phyloP scores from a whole-genome alignment of 23 tunicate species.

The Styela clava region DNA sequence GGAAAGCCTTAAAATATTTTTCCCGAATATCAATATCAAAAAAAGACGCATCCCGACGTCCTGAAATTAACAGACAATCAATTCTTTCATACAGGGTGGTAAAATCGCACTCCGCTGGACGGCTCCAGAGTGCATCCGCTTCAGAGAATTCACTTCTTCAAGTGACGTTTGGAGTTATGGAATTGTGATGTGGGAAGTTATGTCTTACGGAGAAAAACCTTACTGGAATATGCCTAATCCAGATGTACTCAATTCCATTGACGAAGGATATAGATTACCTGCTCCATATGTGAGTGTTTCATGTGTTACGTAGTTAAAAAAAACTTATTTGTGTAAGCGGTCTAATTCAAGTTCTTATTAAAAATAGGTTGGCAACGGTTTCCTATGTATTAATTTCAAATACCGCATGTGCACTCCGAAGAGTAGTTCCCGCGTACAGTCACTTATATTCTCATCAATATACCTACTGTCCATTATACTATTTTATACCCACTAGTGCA shows the following conservation, averaged over 20 bases:
- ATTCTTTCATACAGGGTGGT: conserved; percentile 74
- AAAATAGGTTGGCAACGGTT: no score
- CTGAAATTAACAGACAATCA: no score
- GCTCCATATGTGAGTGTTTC: conserved; percentile 41
- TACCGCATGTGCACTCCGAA: no score
- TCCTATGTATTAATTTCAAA: no score
- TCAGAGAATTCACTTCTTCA: conserved; percentile 39
- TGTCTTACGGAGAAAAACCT: conserved; percentile 76
- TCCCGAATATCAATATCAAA: no score
- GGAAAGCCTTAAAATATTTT: no score
- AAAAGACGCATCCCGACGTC: no score
- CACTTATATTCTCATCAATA: no score
- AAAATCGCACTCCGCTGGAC: conserved; percentile 82
- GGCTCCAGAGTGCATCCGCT: conserved; percentile 66
- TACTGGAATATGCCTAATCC: conserved; percentile 75
- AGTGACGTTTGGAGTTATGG: conserved; percentile 84
- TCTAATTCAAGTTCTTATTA: background rate
- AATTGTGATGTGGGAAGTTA: conserved; percentile 68
- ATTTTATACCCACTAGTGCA: no score
- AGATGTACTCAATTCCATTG: conserved; percentile 41
- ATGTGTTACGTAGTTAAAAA: no score
- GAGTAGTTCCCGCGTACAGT: no score
- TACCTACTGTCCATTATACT: no score
- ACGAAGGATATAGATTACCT: conserved; percentile 60
- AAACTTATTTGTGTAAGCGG: background rate